These are phyloP conservation scores for Lithophane leautieri DNA, from an alignment of 2,888 invertebrate species.

Conservation along the genomic window DNA sequence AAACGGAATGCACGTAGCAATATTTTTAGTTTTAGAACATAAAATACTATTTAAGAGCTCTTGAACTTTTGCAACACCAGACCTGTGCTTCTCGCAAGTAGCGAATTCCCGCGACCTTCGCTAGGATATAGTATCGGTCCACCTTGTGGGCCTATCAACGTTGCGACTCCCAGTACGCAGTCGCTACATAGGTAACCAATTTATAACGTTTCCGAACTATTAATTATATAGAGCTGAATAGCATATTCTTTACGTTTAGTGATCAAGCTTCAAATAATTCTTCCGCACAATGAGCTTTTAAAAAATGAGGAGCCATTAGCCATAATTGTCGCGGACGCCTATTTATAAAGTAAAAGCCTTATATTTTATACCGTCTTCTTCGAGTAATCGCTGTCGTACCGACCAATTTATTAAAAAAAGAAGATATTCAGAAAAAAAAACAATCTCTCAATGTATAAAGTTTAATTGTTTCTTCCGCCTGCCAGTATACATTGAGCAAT, in stretches of 20 bases:
- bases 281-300: conserved; percentile 70
- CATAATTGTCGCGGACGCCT: conserved; percentile 72
- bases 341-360: conserved; percentile 69
- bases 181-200: not conserved
- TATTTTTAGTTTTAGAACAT: not conserved
- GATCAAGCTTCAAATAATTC: conserved; percentile 69
- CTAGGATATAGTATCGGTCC: not conserved
- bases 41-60: conserved; percentile 1
- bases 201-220: conserved; percentile 17
- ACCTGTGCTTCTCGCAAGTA: not conserved
- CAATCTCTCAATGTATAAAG: conserved; percentile 30
- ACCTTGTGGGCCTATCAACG: not conserved
- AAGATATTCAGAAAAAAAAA: conserved; percentile 32
- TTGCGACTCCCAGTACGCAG: not conserved
- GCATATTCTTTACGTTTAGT: conserved; percentile 53
- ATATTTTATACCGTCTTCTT: conserved; percentile 66
- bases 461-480: conserved; percentile 43
- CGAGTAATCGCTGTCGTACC: conserved; percentile 59
- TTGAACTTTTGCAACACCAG: conserved; percentile 12
- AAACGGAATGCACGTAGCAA: not conserved
- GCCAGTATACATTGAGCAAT: not conserved
- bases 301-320: conserved; percentile 74
- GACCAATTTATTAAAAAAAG: conserved; percentile 50
- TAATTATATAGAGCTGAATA: conserved; percentile 35
- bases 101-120: not conserved